These are phyloP conservation scores for Scleropages formosus DNA, from an alignment of 2,797 vertebrate species.

Conservation along the genomic window DNA sequence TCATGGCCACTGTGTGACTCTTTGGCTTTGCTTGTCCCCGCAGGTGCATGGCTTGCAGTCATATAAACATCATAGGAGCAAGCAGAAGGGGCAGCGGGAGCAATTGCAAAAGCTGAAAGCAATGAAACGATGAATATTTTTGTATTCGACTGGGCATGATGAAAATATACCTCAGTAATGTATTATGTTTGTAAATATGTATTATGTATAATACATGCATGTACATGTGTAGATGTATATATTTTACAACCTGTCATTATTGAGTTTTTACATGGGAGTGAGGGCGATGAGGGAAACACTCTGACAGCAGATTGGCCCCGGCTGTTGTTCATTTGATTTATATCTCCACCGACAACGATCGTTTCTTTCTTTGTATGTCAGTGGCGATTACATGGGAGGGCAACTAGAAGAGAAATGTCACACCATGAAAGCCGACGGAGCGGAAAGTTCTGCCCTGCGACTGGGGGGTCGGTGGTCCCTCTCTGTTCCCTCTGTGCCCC, in stretches of 20 bases:
- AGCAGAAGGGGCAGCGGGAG: slow-evolving; percentile 38
- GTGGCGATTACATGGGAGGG: slow-evolving; percentile 57
- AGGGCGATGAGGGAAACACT: slow-evolving; percentile 54
- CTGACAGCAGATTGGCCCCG: slow-evolving; percentile 71
- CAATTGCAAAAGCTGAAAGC: background rate
- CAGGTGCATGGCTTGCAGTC: too few relatives aligned
- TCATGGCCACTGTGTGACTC: slow-evolving; percentile 64
- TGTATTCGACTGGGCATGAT: too few relatives aligned
- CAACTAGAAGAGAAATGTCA: slow-evolving; percentile 72
- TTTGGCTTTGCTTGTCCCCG: too few relatives aligned
- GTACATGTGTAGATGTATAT: background rate
- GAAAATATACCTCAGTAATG: background rate
- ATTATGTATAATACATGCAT: background rate
- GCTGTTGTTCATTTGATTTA: slow-evolving; percentile 68
- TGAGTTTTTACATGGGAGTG: slow-evolving; percentile 67
- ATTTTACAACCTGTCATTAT: slow-evolving; percentile 58
- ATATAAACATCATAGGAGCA: too few relatives aligned
- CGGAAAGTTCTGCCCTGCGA: slow-evolving; percentile 67
- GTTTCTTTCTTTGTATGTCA: slow-evolving; percentile 45
- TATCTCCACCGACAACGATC: slow-evolving; percentile 71
- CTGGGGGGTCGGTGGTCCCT: slow-evolving; percentile 66
- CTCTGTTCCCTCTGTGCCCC: slow-evolving; percentile 66
- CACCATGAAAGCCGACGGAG: slow-evolving; percentile 69
- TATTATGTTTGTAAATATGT: background rate
- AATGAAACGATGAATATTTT: too few relatives aligned